Evolutionary conservation across 1,140 invertebrate genomes (phyloP).

Genomic region (Argopecten irradians): DNA sequence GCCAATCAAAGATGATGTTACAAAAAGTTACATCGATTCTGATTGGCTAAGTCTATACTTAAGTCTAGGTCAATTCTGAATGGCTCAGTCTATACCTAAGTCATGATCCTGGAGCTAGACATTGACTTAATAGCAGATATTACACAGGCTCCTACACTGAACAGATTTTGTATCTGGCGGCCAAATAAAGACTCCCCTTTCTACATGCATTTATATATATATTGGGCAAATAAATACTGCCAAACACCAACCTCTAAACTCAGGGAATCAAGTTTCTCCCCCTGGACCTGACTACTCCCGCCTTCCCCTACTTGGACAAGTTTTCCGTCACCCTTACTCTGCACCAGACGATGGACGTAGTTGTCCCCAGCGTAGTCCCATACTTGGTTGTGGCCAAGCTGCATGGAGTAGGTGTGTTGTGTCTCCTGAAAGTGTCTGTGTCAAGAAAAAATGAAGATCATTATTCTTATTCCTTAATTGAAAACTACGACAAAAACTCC

Average conservation of each 20-base stretch:
- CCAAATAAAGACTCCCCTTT: too few relatives aligned
- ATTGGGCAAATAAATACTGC: neutral
- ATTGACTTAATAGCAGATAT: too few relatives aligned
- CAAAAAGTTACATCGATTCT: too few relatives aligned
- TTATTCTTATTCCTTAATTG: neutral
- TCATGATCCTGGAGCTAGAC: too few relatives aligned
- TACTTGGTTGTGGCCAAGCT: constrained; percentile 94
- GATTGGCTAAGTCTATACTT: too few relatives aligned
- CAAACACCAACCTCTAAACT: constrained; percentile 83
- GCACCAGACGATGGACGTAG: constrained; percentile 96
- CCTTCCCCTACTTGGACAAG: constrained; percentile 85
- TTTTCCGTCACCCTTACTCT: constrained; percentile 98
- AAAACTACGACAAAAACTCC: neutral
- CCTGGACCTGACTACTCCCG: constrained; percentile 71
- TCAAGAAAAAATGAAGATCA: constrained; percentile 17
- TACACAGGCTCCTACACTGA: too few relatives aligned
- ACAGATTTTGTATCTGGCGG: too few relatives aligned
- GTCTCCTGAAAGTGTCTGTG: constrained; percentile 94
- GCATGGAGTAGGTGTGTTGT: constrained; percentile 97
- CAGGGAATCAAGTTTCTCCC: constrained; percentile 94
- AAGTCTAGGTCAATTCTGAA: too few relatives aligned
- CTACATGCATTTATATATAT: neutral
- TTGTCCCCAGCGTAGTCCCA: constrained; percentile 99
- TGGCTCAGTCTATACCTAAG: too few relatives aligned
- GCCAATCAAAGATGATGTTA: too few relatives aligned